These are phyloP conservation scores for Crotalus horridus DNA, from an alignment of 2,113 vertebrate genomes.

Conservation along the genomic window DNA sequence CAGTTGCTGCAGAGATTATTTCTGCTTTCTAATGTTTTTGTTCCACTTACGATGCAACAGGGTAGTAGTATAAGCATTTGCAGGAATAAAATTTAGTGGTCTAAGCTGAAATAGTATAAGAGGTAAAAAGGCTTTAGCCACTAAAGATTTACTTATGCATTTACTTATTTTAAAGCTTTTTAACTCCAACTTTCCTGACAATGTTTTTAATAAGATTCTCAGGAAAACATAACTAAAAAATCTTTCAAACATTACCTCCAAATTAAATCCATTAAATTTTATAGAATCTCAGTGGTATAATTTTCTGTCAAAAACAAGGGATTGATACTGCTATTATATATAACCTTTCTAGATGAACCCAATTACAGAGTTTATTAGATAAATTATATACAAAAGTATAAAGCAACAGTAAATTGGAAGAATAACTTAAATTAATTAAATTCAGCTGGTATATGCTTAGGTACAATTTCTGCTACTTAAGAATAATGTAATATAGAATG, in stretches of 20 bases:
- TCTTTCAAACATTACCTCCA: neutral
- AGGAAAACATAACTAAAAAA: neutral
- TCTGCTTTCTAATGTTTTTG: accelerated
- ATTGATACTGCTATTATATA: neutral
- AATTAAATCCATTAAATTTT: neutral
- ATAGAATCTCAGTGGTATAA: neutral
- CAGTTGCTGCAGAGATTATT: neutral
- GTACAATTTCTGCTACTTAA: neutral
- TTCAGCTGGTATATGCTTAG: neutral
- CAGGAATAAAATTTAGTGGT: accelerated
- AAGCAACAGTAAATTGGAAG: neutral
- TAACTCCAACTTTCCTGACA: neutral
- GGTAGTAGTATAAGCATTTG: constrained; percentile 15
- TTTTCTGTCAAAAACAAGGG: neutral
- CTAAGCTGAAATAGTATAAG: accelerated
- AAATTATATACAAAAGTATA: neutral
- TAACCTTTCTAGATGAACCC: neutral
- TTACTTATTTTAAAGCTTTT: neutral
- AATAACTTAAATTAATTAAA: neutral
- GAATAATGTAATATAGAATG: neutral
- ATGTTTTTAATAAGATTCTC: neutral
- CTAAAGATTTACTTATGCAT: neutral
- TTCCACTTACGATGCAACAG: neutral
- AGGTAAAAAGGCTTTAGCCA: neutral
- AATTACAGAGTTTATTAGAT: neutral